phyloP scores from a whole-genome alignment of 2,113 vertebrate genomes.

The Empidonax alnorum region DNA sequence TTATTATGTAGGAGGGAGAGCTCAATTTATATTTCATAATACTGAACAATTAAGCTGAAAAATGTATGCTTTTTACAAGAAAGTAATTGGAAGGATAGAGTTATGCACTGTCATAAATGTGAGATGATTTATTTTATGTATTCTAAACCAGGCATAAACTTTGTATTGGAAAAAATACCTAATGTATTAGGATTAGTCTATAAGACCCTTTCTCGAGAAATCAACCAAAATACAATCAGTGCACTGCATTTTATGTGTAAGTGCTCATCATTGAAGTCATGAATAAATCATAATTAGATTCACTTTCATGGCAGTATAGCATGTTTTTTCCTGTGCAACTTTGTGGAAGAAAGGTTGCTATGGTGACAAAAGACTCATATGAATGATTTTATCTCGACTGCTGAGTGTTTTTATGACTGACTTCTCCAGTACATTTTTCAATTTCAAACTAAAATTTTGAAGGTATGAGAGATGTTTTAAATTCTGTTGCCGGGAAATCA shows the following conservation, averaged over 20 bases:
- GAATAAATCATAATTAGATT: not conserved
- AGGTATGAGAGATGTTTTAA: not conserved
- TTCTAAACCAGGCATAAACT: not conserved
- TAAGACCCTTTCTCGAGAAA: not conserved
- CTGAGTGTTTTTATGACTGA: not conserved
- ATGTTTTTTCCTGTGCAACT: not conserved
- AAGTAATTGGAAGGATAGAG: not conserved
- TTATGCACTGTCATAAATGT: not conserved
- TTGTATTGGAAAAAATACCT: not conserved
- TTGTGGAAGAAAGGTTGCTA: constrained; percentile 27
- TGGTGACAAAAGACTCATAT: constrained; percentile 33
- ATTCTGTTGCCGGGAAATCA: not conserved
- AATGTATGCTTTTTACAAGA: not conserved
- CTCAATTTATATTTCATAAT: not conserved
- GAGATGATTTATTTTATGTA: not conserved
- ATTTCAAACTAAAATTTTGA: not conserved
- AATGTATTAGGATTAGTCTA: not conserved
- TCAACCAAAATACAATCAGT: not conserved
- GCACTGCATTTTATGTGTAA: not conserved
- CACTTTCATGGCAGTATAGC: not conserved
- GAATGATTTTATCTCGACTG: not conserved
- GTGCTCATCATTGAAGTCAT: not conserved
- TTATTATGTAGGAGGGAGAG: not conserved
- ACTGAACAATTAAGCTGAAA: not conserved
- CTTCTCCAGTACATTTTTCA: not conserved